Evolutionary conservation across 2,113 vertebrate genomes (phyloP), one percentile per base, ranked within the genome.

Genomic region (Verasper variegatus): DNA sequence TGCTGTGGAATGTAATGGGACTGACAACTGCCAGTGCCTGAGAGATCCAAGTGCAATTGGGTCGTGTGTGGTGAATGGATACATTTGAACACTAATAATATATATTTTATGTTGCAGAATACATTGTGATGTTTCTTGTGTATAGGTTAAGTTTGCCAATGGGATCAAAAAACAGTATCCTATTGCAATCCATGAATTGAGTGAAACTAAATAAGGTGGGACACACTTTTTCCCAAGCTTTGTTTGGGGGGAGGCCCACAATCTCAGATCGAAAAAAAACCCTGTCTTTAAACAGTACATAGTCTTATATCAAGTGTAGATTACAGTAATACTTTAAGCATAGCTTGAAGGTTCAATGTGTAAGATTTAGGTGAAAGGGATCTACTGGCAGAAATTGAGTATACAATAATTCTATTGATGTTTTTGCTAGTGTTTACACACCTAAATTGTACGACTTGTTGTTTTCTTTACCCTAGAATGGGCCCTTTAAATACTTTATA

Each of bases 1-100:
- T 40, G 51, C 56, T 52, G 35, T 0, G 17, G 21, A 76, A 67
- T 65, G 55, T 77, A 73, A 78, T 52, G 20, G 45, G 59, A 61
- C 3, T 75, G 65, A 71, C 73, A 79, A 35, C 23, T 6, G 61
- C 60, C 67, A 51, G 45, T 23, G 45, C 66, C 73, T 78, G 42
- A 45, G 12, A 52, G 49, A 71, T 64, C 24, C 40, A 14, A 63
- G 31, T 47, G 40, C 14, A 51, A n/a, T 35, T 66, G 15, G 6
- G 7, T 26, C 35, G 35, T 40, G 45, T 40, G 17, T 31, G 7
- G 17, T 40, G 56, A 11, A 61, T 56, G 9, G n/a, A 1, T 64
- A 55, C 52, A 74, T 83, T 70, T 45, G 14, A 35, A 66, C 23
- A 61, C 3, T 2, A 58, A 21, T 21, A 59, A 1, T 55, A 31